phyloP scores from a whole-genome alignment of 1,140 invertebrate species.

The Penaeus chinensis region DNA sequence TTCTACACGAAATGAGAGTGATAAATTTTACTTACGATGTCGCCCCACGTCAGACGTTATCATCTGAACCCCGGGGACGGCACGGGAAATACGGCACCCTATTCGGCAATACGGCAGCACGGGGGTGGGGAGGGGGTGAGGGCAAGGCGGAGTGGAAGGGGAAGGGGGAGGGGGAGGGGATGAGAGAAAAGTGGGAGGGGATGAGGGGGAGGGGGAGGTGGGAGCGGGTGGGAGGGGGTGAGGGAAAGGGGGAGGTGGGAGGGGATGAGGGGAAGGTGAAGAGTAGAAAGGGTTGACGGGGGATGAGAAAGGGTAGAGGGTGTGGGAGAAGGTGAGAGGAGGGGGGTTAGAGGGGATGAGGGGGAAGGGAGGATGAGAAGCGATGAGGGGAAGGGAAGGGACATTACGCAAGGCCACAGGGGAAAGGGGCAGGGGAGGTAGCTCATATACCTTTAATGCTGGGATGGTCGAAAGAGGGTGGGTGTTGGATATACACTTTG shows the following conservation, averaged over 20 bases:
- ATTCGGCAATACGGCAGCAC: too few species aligned
- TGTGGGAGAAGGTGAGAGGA: background rate
- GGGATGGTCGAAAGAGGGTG: too few species aligned
- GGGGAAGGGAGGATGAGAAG: background rate
- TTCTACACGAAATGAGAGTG: constrained; percentile 22
- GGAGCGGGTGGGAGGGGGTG: background rate
- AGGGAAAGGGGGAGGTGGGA: background rate
- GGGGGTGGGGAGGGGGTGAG: background rate
- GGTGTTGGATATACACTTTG: too few species aligned
- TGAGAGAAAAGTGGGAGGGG: background rate
- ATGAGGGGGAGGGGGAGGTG: background rate
- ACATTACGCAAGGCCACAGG: background rate
- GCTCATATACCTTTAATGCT: too few species aligned
- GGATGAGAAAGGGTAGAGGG: background rate
- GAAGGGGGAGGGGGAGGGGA: too few species aligned
- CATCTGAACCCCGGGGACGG: background rate
- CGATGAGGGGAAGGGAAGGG: background rate
- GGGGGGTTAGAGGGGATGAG: too few species aligned
- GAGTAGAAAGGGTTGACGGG: too few species aligned
- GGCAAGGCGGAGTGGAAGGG: background rate
- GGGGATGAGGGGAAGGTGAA: too few species aligned
- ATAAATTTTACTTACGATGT: constrained; percentile 38
- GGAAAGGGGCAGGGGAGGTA: too few species aligned
- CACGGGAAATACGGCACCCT: background rate
- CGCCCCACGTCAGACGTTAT: constrained; percentile 3